Conservation (phyloP, 2,113 vertebrate genomes). For the Tenebrosternarchus preto region DNA sequence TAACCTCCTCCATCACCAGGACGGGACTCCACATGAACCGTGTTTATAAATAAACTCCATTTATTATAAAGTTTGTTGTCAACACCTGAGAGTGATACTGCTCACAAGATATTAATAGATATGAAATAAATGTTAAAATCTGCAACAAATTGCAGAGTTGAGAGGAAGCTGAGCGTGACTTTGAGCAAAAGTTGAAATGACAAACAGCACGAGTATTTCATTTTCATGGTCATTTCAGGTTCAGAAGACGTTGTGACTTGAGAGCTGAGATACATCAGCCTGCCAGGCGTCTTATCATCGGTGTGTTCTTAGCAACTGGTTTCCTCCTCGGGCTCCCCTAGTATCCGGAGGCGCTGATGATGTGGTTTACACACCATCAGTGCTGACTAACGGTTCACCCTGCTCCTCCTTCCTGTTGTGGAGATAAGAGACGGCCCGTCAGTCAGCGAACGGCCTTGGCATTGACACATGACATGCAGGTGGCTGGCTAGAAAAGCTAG, state of each 20-base stretch:
- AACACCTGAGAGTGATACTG: not conserved
- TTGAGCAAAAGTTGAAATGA: too few relatives aligned
- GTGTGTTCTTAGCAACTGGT: not conserved
- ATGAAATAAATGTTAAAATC: too few relatives aligned
- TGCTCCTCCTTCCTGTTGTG: conserved; percentile 18
- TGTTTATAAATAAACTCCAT: conserved; percentile 12
- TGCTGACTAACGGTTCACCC: conserved; percentile 25
- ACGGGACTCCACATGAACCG: not conserved
- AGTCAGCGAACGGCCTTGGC: not conserved
- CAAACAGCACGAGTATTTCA: too few relatives aligned
- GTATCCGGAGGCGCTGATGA: not conserved
- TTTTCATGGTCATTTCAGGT: too few relatives aligned
- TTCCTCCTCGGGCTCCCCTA: not conserved
- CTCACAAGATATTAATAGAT: not conserved
- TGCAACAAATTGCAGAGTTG: too few relatives aligned
- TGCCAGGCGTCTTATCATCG: not conserved
- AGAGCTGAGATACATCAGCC: too few relatives aligned
- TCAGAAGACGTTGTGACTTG: too few relatives aligned
- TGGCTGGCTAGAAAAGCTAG: not conserved
- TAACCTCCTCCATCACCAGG: not conserved
- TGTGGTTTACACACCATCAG: not conserved
- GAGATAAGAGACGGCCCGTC: conserved; percentile 1
- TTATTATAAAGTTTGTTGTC: conserved; percentile 7
- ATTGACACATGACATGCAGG: not conserved
- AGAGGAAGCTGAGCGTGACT: too few relatives aligned